Base-by-base conservation (phyloP, 2,888 invertebrate species). In the Ornithoptera alexandrae region DNA sequence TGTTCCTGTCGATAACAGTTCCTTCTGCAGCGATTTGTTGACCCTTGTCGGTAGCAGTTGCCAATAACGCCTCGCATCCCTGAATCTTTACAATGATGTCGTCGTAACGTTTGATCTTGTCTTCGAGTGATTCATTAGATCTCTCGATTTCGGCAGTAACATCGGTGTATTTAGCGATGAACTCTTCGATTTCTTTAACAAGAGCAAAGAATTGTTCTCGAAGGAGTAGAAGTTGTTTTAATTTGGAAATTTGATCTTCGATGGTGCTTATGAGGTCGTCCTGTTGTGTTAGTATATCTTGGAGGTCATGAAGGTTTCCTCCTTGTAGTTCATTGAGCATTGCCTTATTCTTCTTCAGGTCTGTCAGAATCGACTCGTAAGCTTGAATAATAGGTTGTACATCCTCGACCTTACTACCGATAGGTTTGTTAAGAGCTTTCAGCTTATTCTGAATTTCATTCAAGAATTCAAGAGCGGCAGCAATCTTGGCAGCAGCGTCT, bases 11-110 rank as follows among this genome's bases (percentile, higher is more conserved):
- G 22, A 96, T 96, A 0, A 97, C 95, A 3, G 97, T 96, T 59
- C 98, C 97, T 88, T 98, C 98, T 0, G 96, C 96, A 0, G 97
- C 97, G 50, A 98, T 98, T 84, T 97, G 97, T 80, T 97, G 97
- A 0, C 98, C 98, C 84, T 98, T 98, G 81, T 98, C 98, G 18
- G 95, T 95, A 0, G 98, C 97, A 7, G 97, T 95, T 0, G 97
- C 96, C 12, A 98, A 87, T 53, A 96, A 92, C 15, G 97, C 98
- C 85, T 98, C 98, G 82, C 97, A 97, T 78, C 97, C 97, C 89
- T 97, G 97, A 67, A 98, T 97, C 81, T 97, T 97, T 0, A 94
- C 89, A 73, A 98, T 97, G 0, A 97, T 95, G 75, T 97, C 96
- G 79, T 97, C 97, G 78, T 97, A 98, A 67, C 96, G 95, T 79